These are phyloP conservation scores for Hemithea aestivaria DNA, from an alignment of 2,888 invertebrate genomes.

Conservation along the genomic window DNA sequence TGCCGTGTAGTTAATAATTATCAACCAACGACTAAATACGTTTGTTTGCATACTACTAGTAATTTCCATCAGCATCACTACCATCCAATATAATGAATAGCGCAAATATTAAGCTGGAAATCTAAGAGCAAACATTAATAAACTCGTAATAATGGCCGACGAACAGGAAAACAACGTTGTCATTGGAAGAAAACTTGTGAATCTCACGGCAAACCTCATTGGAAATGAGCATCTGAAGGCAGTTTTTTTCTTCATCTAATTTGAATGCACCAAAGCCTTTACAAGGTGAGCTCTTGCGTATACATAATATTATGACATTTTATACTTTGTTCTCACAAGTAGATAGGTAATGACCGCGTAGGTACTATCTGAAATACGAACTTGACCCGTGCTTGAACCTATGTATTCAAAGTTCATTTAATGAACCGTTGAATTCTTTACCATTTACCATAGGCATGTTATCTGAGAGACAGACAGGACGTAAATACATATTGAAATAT, in stretches of 20 bases:
- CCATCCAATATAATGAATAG: slow-evolving; percentile 17
- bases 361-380: too few relatives aligned
- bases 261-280: too few relatives aligned
- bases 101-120: slow-evolving; percentile 12
- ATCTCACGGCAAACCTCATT: slow-evolving; percentile 16
- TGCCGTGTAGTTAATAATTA: slow-evolving; percentile 14
- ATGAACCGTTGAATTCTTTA: too few relatives aligned
- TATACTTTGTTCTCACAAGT: background rate
- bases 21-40: slow-evolving; percentile 13
- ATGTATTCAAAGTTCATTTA: too few relatives aligned
- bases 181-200: slow-evolving; percentile 18
- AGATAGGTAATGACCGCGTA: too few relatives aligned
- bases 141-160: slow-evolving; percentile 12
- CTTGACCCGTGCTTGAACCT: background rate
- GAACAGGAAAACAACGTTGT: slow-evolving; percentile 14
- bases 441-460: too few relatives aligned
- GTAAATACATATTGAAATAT: too few relatives aligned
- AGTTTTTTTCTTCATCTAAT: slow-evolving; percentile 3
- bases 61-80: slow-evolving; percentile 18
- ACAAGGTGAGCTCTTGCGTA: too few relatives aligned
- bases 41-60: slow-evolving; percentile 12
- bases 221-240: slow-evolving; percentile 12
- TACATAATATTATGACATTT: too few relatives aligned
- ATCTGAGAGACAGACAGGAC: too few relatives aligned
- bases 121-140: slow-evolving; percentile 17